These are phyloP conservation scores for Psilopogon haemacephalus DNA, from an alignment of 2,113 vertebrate species.

Conservation along the genomic window DNA sequence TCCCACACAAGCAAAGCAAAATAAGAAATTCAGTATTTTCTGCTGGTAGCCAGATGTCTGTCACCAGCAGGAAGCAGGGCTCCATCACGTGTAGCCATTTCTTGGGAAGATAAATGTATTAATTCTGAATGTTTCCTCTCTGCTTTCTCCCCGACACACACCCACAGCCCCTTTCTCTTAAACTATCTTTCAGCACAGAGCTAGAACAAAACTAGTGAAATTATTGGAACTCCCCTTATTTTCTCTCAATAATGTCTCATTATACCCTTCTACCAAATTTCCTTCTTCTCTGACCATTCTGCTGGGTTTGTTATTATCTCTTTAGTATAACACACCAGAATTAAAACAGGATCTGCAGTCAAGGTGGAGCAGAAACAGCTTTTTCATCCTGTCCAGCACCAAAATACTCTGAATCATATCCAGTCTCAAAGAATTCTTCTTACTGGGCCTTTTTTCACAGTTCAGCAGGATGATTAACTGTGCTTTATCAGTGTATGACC, in stretches of 20 bases:
- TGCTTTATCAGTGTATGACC: not conserved
- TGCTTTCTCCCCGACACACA: too few species aligned
- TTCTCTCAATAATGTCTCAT: not conserved
- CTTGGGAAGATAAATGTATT: not conserved
- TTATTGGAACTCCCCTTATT: not conserved
- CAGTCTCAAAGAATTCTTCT: not conserved
- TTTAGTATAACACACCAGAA: not conserved
- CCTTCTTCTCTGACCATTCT: not conserved
- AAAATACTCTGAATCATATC: not conserved
- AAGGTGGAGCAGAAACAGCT: not conserved
- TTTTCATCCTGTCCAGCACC: not conserved
- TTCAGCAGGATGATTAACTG: constrained; percentile 9
- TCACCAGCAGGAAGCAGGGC: not conserved
- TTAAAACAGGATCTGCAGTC: not conserved
- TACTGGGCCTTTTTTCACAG: not conserved
- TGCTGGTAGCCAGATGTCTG: not conserved
- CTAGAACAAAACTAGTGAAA: not conserved
- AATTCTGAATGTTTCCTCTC: not conserved
- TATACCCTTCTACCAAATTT: not conserved
- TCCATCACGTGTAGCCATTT: not conserved
- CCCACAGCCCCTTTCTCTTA: not conserved
- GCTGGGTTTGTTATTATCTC: not conserved
- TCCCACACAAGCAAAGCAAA: not conserved
- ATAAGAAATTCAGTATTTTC: not conserved
- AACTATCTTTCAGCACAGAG: not conserved